Percentiles rank a stretch among this genome's conserved stretches.
Conservation (phyloP, 2,113 vertebrate genomes). For the Sebastes fasciatus region DNA sequence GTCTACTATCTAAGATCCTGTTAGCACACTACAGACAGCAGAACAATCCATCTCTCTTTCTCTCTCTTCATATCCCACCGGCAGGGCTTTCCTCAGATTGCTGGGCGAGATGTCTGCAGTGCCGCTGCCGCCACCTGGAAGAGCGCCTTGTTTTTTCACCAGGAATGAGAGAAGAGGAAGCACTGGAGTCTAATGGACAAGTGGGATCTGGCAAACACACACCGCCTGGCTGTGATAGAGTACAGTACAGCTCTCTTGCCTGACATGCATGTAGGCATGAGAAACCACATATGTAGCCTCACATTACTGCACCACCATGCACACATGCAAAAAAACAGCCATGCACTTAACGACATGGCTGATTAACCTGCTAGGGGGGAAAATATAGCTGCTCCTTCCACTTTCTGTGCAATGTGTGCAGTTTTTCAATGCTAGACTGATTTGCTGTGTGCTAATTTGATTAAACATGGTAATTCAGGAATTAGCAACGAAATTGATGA, state of each 20-base stretch:
- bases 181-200: constrained; percentile 46
- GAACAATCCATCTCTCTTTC: constrained; percentile 50
- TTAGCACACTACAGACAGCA: constrained; percentile 53
- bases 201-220: constrained; percentile 15
- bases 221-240: background rate
- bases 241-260: background rate
- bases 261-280: constrained; percentile 11
- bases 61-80: constrained; percentile 40
- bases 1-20: constrained; percentile 49
- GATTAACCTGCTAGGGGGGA: background rate
- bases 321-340: constrained; percentile 14
- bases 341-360: constrained; percentile 7
- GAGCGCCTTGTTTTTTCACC: constrained; percentile 46
- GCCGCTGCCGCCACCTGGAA: constrained; percentile 18
- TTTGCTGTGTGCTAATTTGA: background rate
- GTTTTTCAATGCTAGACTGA: background rate
- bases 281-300: background rate
- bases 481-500: background rate
- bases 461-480: background rate
- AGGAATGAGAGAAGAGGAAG: constrained; percentile 37
- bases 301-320: background rate
- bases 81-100: constrained; percentile 63
- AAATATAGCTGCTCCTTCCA: background rate
- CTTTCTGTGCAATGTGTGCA: background rate
- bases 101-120: constrained; percentile 54